phyloP scores from a whole-genome alignment of 2,113 vertebrate genomes.

The Peromyscus polionotus region DNA sequence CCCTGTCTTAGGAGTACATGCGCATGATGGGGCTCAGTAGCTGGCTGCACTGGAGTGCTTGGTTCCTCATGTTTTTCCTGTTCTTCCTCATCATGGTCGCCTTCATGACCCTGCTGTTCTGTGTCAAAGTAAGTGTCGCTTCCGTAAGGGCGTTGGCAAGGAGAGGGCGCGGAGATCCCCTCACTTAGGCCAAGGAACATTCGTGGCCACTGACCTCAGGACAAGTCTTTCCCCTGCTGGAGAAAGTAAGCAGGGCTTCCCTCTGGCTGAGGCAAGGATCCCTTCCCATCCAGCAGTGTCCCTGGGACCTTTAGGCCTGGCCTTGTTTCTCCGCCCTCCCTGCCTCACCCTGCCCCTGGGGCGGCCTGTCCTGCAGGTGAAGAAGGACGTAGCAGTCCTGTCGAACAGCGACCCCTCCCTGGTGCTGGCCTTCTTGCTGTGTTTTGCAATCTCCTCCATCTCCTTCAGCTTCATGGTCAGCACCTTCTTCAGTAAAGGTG shows the following conservation, averaged over 20 bases:
- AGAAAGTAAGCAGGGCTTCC: not conserved
- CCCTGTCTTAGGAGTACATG: conserved; percentile 95
- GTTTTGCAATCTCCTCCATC: conserved; percentile 94
- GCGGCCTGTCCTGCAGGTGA: conserved; percentile 88
- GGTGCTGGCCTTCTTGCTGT: conserved; percentile 94
- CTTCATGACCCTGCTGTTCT: conserved; percentile 96
- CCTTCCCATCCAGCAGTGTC: not conserved
- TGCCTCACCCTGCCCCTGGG: not conserved
- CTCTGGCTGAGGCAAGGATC: not conserved
- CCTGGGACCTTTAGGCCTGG: not conserved
- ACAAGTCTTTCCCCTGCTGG: not conserved
- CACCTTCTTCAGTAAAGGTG: conserved; percentile 97
- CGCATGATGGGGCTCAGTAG: conserved; percentile 98
- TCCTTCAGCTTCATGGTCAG: conserved; percentile 99
- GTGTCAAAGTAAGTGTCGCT: conserved; percentile 91
- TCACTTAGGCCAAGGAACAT: not conserved
- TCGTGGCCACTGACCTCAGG: not conserved
- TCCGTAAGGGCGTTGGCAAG: accelerated
- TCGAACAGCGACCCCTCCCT: conserved; percentile 94
- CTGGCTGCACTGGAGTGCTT: conserved; percentile 98
- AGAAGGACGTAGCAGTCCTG: conserved; percentile 93
- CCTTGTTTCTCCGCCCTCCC: not conserved
- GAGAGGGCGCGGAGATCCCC: not conserved
- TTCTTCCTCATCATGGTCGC: conserved; percentile 93
- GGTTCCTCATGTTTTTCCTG: conserved; percentile 98